Conservation (phyloP, 2,113 vertebrate genomes). For the Bolborhynchus lineola region DNA sequence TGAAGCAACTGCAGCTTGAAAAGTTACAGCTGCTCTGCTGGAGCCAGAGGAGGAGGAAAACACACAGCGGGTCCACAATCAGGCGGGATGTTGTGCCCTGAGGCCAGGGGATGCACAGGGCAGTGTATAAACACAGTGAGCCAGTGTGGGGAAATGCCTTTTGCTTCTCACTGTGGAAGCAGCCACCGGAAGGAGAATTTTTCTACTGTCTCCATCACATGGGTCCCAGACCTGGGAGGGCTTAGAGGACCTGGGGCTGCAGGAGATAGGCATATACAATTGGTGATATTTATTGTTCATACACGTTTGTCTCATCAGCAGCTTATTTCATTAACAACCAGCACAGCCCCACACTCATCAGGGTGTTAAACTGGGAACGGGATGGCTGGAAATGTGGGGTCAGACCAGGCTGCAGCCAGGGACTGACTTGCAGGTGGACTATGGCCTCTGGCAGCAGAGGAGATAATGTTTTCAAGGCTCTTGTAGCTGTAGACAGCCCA, state of each 20-base stretch:
- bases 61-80: background rate
- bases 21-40: conserved; percentile 14
- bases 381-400: background rate
- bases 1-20: background rate
- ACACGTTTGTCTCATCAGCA: accelerated
- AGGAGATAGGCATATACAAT: background rate
- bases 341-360: accelerated
- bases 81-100: accelerated
- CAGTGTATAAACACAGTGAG: accelerated
- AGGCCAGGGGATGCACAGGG: accelerated
- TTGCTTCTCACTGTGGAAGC: background rate
- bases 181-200: background rate
- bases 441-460: accelerated
- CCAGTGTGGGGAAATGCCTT: background rate
- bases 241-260: background rate
- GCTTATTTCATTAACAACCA: background rate
- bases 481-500: background rate
- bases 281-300: background rate
- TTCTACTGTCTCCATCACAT: background rate
- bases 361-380: accelerated
- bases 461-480: background rate
- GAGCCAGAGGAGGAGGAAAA: background rate
- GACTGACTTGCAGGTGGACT: background rate
- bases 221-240: background rate
- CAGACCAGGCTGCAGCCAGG: background rate